Percentiles rank a stretch among this genome's conserved stretches.
These are phyloP conservation scores for Sturnus vulgaris DNA, from an alignment of 2,113 vertebrate genomes.

Conservation along the genomic window DNA sequence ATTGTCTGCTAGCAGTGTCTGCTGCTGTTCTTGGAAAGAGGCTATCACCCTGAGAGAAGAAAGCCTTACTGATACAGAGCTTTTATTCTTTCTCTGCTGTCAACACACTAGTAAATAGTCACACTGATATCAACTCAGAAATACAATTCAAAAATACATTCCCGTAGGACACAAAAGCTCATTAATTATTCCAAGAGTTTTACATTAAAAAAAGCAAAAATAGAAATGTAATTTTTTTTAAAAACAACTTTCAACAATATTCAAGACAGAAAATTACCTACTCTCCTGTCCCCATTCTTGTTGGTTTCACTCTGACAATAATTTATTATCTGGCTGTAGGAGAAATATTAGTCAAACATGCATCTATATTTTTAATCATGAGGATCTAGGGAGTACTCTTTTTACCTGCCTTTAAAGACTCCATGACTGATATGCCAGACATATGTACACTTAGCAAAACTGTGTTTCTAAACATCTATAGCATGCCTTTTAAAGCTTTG, in stretches of 20 bases:
- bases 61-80: neutral
- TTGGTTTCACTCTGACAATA: neutral
- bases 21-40: neutral
- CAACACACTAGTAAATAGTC: neutral
- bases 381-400: neutral
- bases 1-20: neutral
- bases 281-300: neutral
- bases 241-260: neutral
- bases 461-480: neutral
- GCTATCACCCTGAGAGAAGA: neutral
- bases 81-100: neutral
- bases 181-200: neutral
- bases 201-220: neutral
- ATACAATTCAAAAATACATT: neutral
- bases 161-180: neutral
- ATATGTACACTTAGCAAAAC: neutral
- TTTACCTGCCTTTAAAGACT: neutral
- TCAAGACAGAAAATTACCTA: neutral
- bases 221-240: neutral
- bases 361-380: neutral
- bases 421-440: accelerated
- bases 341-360: neutral
- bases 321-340: neutral
- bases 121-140: neutral
- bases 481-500: neutral